These are phyloP conservation scores for Ahaetulla prasina DNA, from an alignment of 2,113 vertebrate species.

Conservation along the genomic window DNA sequence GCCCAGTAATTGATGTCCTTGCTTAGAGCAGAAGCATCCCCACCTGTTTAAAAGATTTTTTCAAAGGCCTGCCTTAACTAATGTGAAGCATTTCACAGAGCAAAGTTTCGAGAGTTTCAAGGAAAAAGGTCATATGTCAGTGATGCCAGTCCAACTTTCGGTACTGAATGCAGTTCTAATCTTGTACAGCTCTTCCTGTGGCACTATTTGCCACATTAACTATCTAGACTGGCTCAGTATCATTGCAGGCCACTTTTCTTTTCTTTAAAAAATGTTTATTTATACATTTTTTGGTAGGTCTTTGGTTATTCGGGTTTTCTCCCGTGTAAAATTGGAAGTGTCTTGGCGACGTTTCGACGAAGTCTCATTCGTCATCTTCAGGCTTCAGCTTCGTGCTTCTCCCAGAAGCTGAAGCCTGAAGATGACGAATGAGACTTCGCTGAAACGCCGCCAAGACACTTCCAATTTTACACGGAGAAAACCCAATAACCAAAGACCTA, in stretches of 20 bases:
- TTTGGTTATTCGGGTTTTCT: too few species aligned
- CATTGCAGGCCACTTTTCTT: not conserved
- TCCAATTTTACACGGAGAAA: too few species aligned
- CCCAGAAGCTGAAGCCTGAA: too few species aligned
- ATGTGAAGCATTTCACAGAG: not conserved
- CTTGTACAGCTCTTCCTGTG: not conserved
- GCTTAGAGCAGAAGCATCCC: not conserved
- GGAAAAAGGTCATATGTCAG: not conserved
- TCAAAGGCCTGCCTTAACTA: not conserved
- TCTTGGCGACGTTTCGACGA: too few species aligned
- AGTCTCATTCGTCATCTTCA: too few species aligned
- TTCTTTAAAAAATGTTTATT: too few species aligned
- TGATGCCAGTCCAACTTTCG: not conserved
- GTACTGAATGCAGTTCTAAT: not conserved
- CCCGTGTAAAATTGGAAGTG: too few species aligned
- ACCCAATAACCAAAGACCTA: too few species aligned
- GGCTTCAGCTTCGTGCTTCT: too few species aligned
- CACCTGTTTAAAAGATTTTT: not conserved
- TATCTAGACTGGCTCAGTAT: not conserved
- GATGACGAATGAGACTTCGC: too few species aligned
- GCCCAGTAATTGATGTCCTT: constrained; percentile 2
- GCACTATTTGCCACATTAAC: not conserved
- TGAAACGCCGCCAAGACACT: too few species aligned
- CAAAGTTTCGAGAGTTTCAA: not conserved
- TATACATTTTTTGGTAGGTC: too few species aligned